Conservation (phyloP, 2,113 vertebrate species). For the Cairina moschata region DNA sequence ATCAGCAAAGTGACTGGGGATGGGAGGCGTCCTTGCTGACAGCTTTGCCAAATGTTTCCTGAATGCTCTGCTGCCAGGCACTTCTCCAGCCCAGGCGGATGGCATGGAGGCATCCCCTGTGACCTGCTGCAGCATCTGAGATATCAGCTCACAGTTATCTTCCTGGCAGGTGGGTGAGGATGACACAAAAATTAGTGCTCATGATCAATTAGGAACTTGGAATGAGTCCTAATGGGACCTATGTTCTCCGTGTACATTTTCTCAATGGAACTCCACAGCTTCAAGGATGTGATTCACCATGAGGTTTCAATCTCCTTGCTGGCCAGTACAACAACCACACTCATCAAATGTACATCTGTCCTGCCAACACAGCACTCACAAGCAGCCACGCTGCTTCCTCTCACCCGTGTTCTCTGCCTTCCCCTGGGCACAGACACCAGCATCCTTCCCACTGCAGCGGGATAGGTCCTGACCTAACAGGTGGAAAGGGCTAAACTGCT, state of each 20-base stretch:
- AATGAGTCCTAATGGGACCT: not conserved
- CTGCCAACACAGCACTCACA: not conserved
- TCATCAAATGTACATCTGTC: not conserved
- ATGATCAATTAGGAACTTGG: not conserved
- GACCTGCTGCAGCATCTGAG: not conserved
- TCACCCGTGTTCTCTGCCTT: not conserved
- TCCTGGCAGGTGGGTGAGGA: not conserved
- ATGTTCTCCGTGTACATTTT: not conserved
- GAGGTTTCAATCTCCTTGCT: not conserved
- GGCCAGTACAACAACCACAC: not conserved
- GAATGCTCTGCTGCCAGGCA: not conserved
- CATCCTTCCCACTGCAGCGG: not conserved
- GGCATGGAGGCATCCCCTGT: not conserved
- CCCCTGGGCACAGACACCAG: not conserved
- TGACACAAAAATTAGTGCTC: not conserved
- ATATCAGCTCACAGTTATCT: not conserved
- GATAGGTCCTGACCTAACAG: not conserved
- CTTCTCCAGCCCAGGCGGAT: not conserved
- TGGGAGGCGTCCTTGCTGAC: not conserved
- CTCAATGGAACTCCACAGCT: not conserved
- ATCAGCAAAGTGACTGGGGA: not conserved
- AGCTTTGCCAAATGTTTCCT: not conserved
- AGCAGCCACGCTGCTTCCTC: not conserved
- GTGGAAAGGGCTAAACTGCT: not conserved
- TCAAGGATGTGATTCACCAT: fast-evolving